Evolutionary conservation across 2,888 invertebrate species (phyloP).

Genomic region (Nasonia oneida): DNA sequence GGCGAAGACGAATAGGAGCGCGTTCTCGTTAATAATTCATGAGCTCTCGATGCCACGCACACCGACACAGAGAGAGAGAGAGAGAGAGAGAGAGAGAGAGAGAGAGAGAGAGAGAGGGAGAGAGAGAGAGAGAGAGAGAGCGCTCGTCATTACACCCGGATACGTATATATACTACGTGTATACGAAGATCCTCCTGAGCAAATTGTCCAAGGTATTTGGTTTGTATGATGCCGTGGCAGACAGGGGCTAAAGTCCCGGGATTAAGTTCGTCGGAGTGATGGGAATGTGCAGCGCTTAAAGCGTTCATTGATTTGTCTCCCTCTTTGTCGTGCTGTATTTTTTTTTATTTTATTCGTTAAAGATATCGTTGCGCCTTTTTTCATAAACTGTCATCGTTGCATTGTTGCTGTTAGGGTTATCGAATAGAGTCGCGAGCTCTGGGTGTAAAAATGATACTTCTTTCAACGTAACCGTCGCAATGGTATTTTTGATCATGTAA

Average conservation of each 20-base stretch:
- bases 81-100: neutral
- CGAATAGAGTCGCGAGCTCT: too few relatives aligned
- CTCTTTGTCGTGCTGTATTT: neutral
- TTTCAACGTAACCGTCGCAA: neutral
- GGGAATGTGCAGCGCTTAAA: neutral
- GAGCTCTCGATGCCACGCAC: slow-evolving; percentile 52
- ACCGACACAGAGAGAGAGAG: neutral
- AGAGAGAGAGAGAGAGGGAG: neutral
- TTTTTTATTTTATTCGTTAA: neutral
- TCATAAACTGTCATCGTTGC: too few relatives aligned
- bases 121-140: neutral
- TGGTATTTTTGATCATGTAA: neutral
- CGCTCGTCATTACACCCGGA: slow-evolving; percentile 31
- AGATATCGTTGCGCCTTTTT: too few relatives aligned
- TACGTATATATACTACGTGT: neutral
- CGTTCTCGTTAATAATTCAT: slow-evolving; percentile 59
- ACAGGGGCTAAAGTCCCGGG: neutral
- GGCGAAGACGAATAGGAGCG: slow-evolving; percentile 49
- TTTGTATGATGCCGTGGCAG: neutral
- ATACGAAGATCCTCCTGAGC: slow-evolving; percentile 42
- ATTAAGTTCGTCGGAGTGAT: neutral
- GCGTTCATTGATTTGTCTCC: neutral
- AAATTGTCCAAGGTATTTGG: slow-evolving; percentile 41
- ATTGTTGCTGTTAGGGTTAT: neutral
- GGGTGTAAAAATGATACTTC: neutral